These are phyloP conservation scores for Brachypodius melanocephalos DNA, from an alignment of 2,113 vertebrate species.

Conservation along the genomic window DNA sequence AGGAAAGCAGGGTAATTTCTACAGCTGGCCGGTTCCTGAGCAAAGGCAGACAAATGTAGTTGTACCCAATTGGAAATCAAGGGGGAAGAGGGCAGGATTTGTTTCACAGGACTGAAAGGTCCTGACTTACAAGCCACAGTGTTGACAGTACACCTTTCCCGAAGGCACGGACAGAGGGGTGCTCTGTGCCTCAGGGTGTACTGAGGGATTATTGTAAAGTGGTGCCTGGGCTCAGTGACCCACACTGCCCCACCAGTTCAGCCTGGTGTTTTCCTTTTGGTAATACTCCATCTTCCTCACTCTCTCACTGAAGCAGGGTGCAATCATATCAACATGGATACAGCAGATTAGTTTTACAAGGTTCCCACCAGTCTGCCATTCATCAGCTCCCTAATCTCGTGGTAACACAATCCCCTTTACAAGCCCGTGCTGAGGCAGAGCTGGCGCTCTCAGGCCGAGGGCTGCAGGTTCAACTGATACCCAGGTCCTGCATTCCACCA, in stretches of 20 bases:
- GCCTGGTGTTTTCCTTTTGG: background rate
- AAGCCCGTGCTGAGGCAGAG: background rate
- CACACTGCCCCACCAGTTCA: background rate
- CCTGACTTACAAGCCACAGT: background rate
- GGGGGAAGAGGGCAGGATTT: background rate
- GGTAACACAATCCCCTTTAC: conserved; percentile 43
- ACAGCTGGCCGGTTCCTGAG: background rate
- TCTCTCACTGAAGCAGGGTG: background rate
- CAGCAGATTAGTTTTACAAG: conserved; percentile 62
- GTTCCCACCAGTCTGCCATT: conserved; percentile 46
- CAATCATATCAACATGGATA: conserved; percentile 44
- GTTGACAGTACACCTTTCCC: background rate
- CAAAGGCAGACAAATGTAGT: background rate
- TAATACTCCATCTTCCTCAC: background rate
- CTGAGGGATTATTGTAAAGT: background rate
- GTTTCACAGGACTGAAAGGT: background rate
- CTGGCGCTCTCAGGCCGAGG: background rate
- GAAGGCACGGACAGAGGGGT: background rate
- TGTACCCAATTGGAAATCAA: background rate
- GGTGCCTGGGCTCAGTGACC: background rate
- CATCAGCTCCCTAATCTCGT: conserved; percentile 37
- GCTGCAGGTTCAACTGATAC: conserved; percentile 35
- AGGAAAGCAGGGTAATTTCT: background rate
- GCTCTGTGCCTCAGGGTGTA: background rate
- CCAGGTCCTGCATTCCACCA: background rate